Base-by-base conservation (phyloP, 2,797 vertebrate genomes). In the Poeciliopsis paucimaculata region DNA sequence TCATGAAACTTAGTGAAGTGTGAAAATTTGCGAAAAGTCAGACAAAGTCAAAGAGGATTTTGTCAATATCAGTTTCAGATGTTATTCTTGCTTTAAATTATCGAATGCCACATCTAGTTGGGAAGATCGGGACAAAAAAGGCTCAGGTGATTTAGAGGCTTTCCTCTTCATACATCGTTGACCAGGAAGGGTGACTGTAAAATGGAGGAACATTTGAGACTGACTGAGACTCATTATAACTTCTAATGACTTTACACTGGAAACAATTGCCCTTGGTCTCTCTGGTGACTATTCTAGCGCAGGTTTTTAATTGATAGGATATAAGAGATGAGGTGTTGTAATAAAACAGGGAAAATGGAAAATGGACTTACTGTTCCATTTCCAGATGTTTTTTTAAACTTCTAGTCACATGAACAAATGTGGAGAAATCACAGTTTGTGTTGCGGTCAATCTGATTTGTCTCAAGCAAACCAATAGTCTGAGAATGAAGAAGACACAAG, bases 311-410 rank as follows among this genome's bases (percentile, higher is more conserved):
- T 91, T 85, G 87, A 85, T 86, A 90, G 92, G 90, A 94, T 92
- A 91, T 88, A 78, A 91, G 87, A 79, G 83, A 92, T 93, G 87
- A 93, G 87, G 88, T 93, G 91, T 94, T 94, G 93, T 88, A 95
- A 93, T 94, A 93, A 91, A 82, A 92, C 87, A 86, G 86, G 71
- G 89, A 90, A 91, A 86, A 80, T 49, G 78, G 66, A 76, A 76
- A 49, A 77, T 68, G 71, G 80, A 88, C 76, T 80, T 74, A 72
- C 10, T 1, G 70, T 43, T 88, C 88, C 49, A 41, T 82, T 80
- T 77, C 34, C 72, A 10, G 6, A 78, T 78, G 79, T 70, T 36
- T 84, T 34, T 85, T 77, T 43, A 43, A 11, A 80, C 74, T 55
- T 81, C 76, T 82, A 86, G 77, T 86, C 26, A 72, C 74, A 62